Evolutionary conservation across 2,888 invertebrate species (phyloP).

Genomic region (Drosophila kambysellisi): DNA sequence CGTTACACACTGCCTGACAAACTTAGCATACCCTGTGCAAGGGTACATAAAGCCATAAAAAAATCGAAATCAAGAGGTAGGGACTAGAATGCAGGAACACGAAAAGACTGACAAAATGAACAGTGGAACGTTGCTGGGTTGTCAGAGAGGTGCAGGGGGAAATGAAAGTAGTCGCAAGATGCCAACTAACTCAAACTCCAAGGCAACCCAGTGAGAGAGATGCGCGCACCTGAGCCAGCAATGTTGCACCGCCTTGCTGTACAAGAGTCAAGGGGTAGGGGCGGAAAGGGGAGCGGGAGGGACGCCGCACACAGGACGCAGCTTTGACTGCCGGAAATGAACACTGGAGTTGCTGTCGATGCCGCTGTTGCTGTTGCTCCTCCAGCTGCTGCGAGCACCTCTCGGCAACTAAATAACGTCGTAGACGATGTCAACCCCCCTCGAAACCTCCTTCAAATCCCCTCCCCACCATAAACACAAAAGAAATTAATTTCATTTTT

Average conservation of each 20-base stretch:
- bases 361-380: slow-evolving; percentile 26
- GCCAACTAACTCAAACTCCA: slow-evolving; percentile 69
- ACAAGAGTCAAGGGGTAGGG: slow-evolving; percentile 6
- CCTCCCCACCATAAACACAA: slow-evolving; percentile 74
- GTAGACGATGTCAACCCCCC: slow-evolving; percentile 21
- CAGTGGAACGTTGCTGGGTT: slow-evolving; percentile 25
- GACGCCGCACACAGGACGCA: slow-evolving; percentile 57
- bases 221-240: slow-evolving; percentile 59
- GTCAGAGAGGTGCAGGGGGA: background rate
- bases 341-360: slow-evolving; percentile 67
- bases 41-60: slow-evolving; percentile 11
- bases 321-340: slow-evolving; percentile 80
- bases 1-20: background rate
- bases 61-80: slow-evolving; percentile 8
- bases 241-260: slow-evolving; percentile 8
- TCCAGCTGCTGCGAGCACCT: slow-evolving; percentile 23
- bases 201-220: slow-evolving; percentile 31
- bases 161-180: slow-evolving; percentile 56
- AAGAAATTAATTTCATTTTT: slow-evolving; percentile 85
- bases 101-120: slow-evolving; percentile 44
- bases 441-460: background rate
- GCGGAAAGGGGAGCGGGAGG: background rate
- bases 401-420: slow-evolving; percentile 55
- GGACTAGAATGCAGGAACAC: slow-evolving; percentile 26
- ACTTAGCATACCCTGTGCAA: background rate